phyloP scores from a whole-genome alignment of 2,113 vertebrate species.

The Hypanus sabinus region DNA sequence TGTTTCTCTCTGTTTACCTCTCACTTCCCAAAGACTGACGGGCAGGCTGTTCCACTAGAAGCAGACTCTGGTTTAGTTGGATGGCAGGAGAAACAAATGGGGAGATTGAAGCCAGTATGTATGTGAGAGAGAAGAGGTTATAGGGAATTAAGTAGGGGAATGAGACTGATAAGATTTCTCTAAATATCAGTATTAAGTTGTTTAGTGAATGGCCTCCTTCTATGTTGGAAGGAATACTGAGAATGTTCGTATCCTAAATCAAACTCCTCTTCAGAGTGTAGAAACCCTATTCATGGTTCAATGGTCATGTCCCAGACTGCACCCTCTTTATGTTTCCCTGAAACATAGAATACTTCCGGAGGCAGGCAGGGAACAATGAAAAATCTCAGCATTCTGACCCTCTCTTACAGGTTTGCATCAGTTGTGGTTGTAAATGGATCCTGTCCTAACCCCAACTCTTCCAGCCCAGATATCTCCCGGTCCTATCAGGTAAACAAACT shows the following conservation, averaged over 20 bases:
- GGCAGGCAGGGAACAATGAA: background rate
- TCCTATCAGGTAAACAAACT: background rate
- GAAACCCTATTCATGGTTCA: background rate
- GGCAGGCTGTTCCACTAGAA: too few species aligned
- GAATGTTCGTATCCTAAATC: background rate
- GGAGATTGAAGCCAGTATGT: too few species aligned
- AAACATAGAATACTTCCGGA: background rate
- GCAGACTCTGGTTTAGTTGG: too few species aligned
- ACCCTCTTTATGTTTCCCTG: background rate
- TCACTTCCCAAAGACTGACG: too few species aligned
- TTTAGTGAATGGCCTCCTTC: too few species aligned
- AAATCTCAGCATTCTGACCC: background rate
- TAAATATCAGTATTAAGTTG: too few species aligned
- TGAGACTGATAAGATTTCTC: too few species aligned
- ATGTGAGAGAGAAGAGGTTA: too few species aligned
- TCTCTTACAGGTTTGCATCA: background rate
- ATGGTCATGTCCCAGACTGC: background rate
- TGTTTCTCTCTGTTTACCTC: too few species aligned
- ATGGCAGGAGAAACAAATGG: too few species aligned
- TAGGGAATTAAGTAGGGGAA: too few species aligned
- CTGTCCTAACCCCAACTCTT: background rate
- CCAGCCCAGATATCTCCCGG: background rate
- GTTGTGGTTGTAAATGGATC: background rate
- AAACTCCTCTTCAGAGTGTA: background rate
- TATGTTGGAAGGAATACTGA: too few species aligned